Percentiles rank a stretch among this genome's conserved stretches.
phyloP scores from a whole-genome alignment of 2,113 vertebrate species.

The Proterorhinus semilunaris region DNA sequence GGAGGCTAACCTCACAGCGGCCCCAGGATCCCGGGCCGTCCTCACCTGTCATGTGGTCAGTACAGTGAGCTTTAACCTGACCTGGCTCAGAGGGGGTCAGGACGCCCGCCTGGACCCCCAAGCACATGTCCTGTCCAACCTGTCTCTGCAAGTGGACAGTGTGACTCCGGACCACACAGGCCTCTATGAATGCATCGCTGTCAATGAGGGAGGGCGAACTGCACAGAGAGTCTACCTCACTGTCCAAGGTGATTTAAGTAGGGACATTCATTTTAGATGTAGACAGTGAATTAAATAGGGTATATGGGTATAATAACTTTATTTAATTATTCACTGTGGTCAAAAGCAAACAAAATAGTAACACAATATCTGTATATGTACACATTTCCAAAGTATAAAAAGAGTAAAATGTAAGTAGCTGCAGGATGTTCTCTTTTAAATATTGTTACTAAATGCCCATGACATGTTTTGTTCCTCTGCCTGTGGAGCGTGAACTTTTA shows the following conservation, averaged over 20 bases:
- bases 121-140: slow-evolving; percentile 73
- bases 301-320: too few species aligned
- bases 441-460: neutral
- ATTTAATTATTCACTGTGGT: too few species aligned
- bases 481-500: neutral
- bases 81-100: slow-evolving; percentile 81
- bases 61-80: slow-evolving; percentile 86
- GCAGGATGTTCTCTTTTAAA: neutral
- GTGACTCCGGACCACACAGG: slow-evolving; percentile 79
- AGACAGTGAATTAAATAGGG: too few species aligned
- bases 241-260: slow-evolving; percentile 83
- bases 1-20: slow-evolving; percentile 77
- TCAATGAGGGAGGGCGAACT: slow-evolving; percentile 83
- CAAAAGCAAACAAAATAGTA: too few species aligned
- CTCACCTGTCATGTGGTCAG: slow-evolving; percentile 85
- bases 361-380: too few species aligned
- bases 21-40: slow-evolving; percentile 78
- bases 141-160: slow-evolving; percentile 80
- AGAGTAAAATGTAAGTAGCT: too few species aligned
- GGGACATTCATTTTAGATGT: too few species aligned
- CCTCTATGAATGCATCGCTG: slow-evolving; percentile 81
- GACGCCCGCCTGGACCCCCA: slow-evolving; percentile 75
- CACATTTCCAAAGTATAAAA: too few species aligned
- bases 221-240: slow-evolving; percentile 79
- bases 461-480: neutral